Evolutionary conservation across 2,113 vertebrate genomes (phyloP), one percentile per base, ranked within the genome.

Genomic region (Pipra filicauda): DNA sequence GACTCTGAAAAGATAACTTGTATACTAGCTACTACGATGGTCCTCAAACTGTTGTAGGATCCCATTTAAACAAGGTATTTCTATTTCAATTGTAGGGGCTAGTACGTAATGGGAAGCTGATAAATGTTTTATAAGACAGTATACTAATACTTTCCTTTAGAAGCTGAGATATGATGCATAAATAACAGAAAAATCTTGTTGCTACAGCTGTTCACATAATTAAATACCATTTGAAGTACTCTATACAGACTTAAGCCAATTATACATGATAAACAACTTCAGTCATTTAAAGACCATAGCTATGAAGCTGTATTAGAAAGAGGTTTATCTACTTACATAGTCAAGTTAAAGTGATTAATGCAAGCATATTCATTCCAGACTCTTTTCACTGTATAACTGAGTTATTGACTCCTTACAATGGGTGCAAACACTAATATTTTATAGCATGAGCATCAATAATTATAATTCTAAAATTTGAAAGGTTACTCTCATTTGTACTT

Each of bases 211-310:
- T 93, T 93, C 31, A 31, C 35, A 33, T 91, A 95, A 93, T 93
- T 92, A 85, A 92, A 79, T 94, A 75, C 70, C 35, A 73, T 62
- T 79, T 90, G 65, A 96, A 94, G 76, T 80, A 71, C 64, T 94
- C 49, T 80, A 10, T 95, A 35, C 27, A 71, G 93, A 57, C 44
- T 55, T 96, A 96, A 96, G 88, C 90, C 82, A 95, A 96, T 96
- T 96, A 95, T 30, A 57, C 24, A 52, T 71, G 71, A 90, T 91
- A 74, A 96, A 85, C 78, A 90, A 88, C 48, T 85, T 80, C 67
- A 94, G 54, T 90, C 39, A 59, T 77, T 94, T 88, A 73, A 93
- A 93, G 43, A 77, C 67, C 20, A 6, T 55, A 74, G 71, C 78
- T 94, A n/a, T 65, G 55, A 93, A 88, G 81, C 69, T 88, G 8